Evolutionary conservation across 37 sponge, comb jelly and placozoan genomes (phyloP), one percentile per base, ranked within the genome.

Genomic region (Haliclona indistincta): DNA sequence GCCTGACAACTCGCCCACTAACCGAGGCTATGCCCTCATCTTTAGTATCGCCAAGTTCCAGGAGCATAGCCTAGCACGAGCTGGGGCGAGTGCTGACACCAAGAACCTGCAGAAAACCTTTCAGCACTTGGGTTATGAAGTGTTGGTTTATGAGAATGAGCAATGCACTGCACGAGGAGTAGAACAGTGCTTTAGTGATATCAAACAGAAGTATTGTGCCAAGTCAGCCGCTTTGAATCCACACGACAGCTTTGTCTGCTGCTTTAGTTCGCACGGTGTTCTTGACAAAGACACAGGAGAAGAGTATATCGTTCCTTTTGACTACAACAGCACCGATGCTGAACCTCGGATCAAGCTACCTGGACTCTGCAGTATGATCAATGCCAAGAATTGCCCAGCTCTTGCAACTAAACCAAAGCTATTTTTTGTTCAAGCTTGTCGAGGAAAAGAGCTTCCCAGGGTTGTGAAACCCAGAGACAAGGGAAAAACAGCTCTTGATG

Each of bases 361-460:
- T n/a, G n/a, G n/a, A n/a, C n/a, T n/a, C n/a, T n/a, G n/a, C n/a
- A n/a, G n/a, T n/a, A 36, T 32, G 1, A 13, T 49, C 17, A 49
- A 49, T 17, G 53, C 53, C 13, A 17, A 13, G 17, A 49, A n/a
- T 11, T 56, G 61, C 7, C 38, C 20, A 5, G 28, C 74, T 56
- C 42, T 73, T 13, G 2, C 19, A 20, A 61, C 61, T 25, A 73
- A 73, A 38, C 74, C 74, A 1, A 73, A 73, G 23, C 41, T 73
- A 33, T 73, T 73, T 26, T 73, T 73, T 43, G 5, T 73, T 47
- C 74, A 73, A 55, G n/a, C 45, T 2, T 7, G 40, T 56, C 60
- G 29, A 8, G 61, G 62, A 35, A 42, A 53, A 37, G 25, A 28
- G 26, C n/a, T n/a, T n/a, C n/a, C 25, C 52, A 36, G 67, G 42